Percentiles rank a stretch among this genome's conserved stretches.
phyloP scores from a whole-genome alignment of 1,140 invertebrate genomes.

The Sycobia sp. region DNA sequence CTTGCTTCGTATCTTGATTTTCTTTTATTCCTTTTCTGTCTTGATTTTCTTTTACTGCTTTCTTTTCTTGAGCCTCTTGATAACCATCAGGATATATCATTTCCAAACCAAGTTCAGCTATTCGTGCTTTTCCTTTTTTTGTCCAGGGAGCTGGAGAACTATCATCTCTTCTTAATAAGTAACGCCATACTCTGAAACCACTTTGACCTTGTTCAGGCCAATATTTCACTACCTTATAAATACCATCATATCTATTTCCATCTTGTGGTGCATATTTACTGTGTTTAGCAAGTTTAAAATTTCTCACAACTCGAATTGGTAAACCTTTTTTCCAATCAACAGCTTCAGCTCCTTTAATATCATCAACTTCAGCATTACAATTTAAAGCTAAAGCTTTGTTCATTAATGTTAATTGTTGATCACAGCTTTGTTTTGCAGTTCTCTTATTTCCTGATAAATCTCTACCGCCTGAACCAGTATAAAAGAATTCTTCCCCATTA shows the following conservation, averaged over 20 bases:
- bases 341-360: slow-evolving; percentile 71
- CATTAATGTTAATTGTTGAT: slow-evolving; percentile 78
- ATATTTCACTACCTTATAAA: slow-evolving; percentile 85
- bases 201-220: slow-evolving; percentile 80
- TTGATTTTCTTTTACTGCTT: slow-evolving; percentile 62
- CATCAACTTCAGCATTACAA: slow-evolving; percentile 72
- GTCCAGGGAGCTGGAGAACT: slow-evolving; percentile 83
- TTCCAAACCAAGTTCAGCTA: slow-evolving; percentile 46
- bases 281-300: slow-evolving; percentile 75
- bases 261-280: slow-evolving; percentile 80
- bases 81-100: slow-evolving; percentile 76
- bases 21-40: slow-evolving; percentile 64
- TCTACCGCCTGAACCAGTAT: slow-evolving; percentile 83
- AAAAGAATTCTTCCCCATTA: slow-evolving; percentile 81
- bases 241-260: slow-evolving; percentile 77
- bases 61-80: slow-evolving; percentile 67
- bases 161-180: slow-evolving; percentile 80
- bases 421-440: slow-evolving; percentile 79
- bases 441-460: slow-evolving; percentile 83
- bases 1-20: slow-evolving; percentile 62
- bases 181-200: slow-evolving; percentile 83
- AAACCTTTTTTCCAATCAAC: slow-evolving; percentile 75
- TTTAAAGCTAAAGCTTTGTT: slow-evolving; percentile 82
- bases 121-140: slow-evolving; percentile 68
- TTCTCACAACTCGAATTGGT: slow-evolving; percentile 81